A percentile compares a stretch with the other conserved stretches of the same genome.
Conservation (phyloP, 1,140 invertebrate genomes). For the Tetragonula clypearis region DNA sequence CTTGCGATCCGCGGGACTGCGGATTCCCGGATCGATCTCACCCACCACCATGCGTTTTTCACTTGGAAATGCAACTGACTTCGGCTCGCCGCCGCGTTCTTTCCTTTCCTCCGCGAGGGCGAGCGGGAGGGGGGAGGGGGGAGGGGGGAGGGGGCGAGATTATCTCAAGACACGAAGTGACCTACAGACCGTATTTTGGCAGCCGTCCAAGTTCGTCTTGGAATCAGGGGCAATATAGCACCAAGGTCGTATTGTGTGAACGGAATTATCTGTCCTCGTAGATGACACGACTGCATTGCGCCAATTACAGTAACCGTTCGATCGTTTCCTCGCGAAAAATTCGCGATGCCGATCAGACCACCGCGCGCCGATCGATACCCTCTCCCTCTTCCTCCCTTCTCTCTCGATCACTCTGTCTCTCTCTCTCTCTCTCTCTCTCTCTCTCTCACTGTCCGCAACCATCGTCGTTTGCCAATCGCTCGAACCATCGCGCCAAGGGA, state of each 20-base stretch:
- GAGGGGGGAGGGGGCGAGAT: slow-evolving; percentile 51
- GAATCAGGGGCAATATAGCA: slow-evolving; percentile 76
- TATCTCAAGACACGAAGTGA: slow-evolving; percentile 71
- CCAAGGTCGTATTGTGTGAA: slow-evolving; percentile 77
- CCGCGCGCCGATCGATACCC: not conserved
- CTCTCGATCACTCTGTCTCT: not conserved
- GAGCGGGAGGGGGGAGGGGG: not conserved
- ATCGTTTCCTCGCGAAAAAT: slow-evolving; percentile 46
- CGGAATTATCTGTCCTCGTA: slow-evolving; percentile 77
- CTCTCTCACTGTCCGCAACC: no score
- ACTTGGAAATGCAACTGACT: not conserved
- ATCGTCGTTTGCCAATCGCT: no score
- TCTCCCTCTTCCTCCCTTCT: not conserved
- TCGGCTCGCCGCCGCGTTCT: slow-evolving; percentile 2
- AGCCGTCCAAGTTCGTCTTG: slow-evolving; percentile 77
- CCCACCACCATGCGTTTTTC: not conserved
- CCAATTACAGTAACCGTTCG: slow-evolving; percentile 71
- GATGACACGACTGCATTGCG: slow-evolving; percentile 77
- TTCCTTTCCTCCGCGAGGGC: slow-evolving; percentile 50
- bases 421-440: no score
- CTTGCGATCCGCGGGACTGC: not conserved
- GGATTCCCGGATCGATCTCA: slow-evolving; percentile 12
- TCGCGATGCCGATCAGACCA: not conserved
- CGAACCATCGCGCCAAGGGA: no score
- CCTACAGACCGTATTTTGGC: slow-evolving; percentile 76